phyloP scores from a whole-genome alignment of 2,888 invertebrate species.

The Lochmaea crataegi region DNA sequence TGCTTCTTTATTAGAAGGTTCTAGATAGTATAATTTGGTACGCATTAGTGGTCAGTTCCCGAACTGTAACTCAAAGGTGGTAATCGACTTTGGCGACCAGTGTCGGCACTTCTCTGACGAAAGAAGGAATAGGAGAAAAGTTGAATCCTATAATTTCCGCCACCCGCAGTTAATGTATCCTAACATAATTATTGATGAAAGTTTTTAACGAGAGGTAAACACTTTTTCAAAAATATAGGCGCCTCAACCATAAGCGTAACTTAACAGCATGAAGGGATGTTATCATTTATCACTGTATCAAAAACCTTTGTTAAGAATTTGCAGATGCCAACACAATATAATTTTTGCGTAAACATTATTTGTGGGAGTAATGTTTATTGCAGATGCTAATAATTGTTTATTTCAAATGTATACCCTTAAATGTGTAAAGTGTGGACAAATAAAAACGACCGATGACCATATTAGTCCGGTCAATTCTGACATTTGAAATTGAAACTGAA shows the following conservation, averaged over 20 bases:
- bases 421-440: not conserved
- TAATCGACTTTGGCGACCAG: constrained; percentile 29
- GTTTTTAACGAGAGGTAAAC: constrained; percentile 18
- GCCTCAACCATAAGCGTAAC: constrained; percentile 8
- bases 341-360: not conserved
- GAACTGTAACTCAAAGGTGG: constrained; percentile 25
- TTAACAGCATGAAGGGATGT: not conserved
- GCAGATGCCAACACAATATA: not conserved
- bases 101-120: constrained; percentile 22
- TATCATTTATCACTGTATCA: constrained; percentile 3
- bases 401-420: no score
- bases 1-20: no score
- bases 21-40: not conserved
- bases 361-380: not conserved
- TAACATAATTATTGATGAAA: constrained; percentile 20
- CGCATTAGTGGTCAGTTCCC: not conserved
- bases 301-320: not conserved
- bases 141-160: constrained; percentile 22
- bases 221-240: constrained; percentile 9
- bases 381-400: not conserved
- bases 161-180: constrained; percentile 21
- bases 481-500: no score
- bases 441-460: not conserved
- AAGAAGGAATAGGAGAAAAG: constrained; percentile 17
- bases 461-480: no score